Base-by-base conservation (phyloP, 2,888 invertebrate species). In the Chymomyza amoena region DNA sequence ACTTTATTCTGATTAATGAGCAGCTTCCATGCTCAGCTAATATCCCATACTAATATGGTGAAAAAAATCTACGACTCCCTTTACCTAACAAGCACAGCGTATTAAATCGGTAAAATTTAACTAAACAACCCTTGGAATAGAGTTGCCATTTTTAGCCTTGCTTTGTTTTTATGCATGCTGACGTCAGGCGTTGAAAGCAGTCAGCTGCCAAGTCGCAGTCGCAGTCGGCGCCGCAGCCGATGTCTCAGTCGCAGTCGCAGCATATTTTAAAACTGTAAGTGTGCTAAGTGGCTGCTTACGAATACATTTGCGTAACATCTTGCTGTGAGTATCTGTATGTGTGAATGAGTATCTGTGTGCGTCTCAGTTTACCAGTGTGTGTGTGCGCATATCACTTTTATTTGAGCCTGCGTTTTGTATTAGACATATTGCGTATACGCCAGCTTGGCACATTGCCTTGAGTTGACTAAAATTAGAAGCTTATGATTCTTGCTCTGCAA, bases 201-300 rank as follows among this genome's bases (percentile, higher is more conserved):
- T 20, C 61, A 63, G 32, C 28, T 63, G n/a, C 80, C 81, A 73
- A 75, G 62, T 32, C 51, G 61, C 32, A 64, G n/a, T n/a, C n/a
- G n/a, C 25, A 25, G 32, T 32, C 32, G 32, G 9, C 32, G 61
- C 70, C 62, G 66, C 74, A 62, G 61, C 36, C 39, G 36, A 45
- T 45, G 28, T 57, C 57, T 57, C 57, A 13, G 57, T 57, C 15
- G 65, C 57, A 13, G 57, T 57, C 15, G 65, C 69, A 51, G 76
- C 85, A 88, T 87, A 87, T 85, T 87, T 83, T 80, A 84, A 78
- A 75, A 88, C 80, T 79, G 75, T 70, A 88, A 80, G 88, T 82
- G 85, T 73, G 87, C 85, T 88, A 85, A 85, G 88, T 85, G 85
- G 85, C 83, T 87, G 87, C 87, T 82, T 85, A 82, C 85, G 77